These are phyloP conservation scores for Porites divaricata DNA, from an alignment of 92 coral and sea anemone genomes.

Conservation along the genomic window DNA sequence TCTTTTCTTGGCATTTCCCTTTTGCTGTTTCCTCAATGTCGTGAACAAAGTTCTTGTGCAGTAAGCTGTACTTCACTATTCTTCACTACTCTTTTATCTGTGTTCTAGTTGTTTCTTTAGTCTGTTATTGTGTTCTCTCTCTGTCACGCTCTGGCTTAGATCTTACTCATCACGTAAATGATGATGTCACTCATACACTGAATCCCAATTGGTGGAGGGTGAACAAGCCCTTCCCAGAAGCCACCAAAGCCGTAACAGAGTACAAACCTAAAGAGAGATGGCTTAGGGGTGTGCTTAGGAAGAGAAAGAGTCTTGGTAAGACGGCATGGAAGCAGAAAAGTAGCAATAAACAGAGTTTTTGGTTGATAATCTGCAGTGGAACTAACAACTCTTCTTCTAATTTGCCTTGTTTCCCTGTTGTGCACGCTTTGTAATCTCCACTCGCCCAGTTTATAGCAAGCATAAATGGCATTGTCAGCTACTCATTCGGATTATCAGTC, in stretches of 20 bases:
- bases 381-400: background rate
- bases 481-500: background rate
- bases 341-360: background rate
- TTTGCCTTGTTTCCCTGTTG: background rate
- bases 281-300: constrained; percentile 28
- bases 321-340: background rate
- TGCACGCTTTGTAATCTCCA: too few relatives aligned
- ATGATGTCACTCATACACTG: constrained; percentile 26
- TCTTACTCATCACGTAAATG: background rate
- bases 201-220: constrained; percentile 68
- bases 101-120: background rate
- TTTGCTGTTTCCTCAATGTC: too few relatives aligned
- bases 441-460: too few relatives aligned
- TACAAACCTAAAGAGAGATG: constrained; percentile 32
- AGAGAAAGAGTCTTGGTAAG: constrained; percentile 35
- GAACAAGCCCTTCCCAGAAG: constrained; percentile 32
- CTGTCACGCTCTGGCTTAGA: constrained; percentile 11
- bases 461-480: background rate
- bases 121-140: background rate
- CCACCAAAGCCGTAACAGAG: background rate
- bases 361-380: background rate
- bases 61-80: background rate
- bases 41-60: background rate
- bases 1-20: too few relatives aligned
- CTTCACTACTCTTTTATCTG: background rate